Evolutionary conservation across 2,113 vertebrate species (phyloP).

Genomic region (Paratilapia polleni): DNA sequence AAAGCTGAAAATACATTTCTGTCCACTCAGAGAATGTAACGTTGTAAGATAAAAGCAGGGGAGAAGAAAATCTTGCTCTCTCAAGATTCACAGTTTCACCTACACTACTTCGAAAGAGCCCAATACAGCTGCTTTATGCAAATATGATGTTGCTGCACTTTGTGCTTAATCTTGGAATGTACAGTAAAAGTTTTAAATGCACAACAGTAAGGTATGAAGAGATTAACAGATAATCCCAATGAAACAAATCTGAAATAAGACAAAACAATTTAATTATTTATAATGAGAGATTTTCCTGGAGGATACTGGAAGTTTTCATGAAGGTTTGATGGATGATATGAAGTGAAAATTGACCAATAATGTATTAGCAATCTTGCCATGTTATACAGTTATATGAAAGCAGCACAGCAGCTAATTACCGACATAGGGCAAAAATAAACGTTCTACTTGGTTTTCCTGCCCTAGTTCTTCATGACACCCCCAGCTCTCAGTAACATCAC

Average conservation of each 20-base stretch:
- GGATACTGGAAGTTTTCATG: not conserved
- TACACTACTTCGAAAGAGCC: not conserved
- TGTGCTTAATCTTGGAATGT: not conserved
- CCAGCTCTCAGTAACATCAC: not conserved
- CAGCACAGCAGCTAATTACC: not conserved
- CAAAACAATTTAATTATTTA: not conserved
- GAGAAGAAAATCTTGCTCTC: not conserved
- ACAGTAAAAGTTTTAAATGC: not conserved
- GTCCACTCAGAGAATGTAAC: too few relatives aligned
- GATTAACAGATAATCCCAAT: not conserved
- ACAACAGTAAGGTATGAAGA: not conserved
- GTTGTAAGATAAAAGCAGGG: not conserved
- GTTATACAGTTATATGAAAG: not conserved
- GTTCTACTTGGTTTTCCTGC: not conserved
- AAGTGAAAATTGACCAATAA: not conserved
- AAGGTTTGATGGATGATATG: not conserved
- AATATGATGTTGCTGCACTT: not conserved
- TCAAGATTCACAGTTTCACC: not conserved
- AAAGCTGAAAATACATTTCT: not conserved
- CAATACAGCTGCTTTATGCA: not conserved
- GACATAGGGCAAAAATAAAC: not conserved
- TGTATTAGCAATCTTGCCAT: not conserved
- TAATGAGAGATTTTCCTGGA: not conserved
- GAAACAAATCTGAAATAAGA: not conserved
- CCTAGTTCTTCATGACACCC: slow-evolving; percentile 1